Evolutionary conservation across 2,113 vertebrate genomes (phyloP).

Genomic region (Macrotus californicus): DNA sequence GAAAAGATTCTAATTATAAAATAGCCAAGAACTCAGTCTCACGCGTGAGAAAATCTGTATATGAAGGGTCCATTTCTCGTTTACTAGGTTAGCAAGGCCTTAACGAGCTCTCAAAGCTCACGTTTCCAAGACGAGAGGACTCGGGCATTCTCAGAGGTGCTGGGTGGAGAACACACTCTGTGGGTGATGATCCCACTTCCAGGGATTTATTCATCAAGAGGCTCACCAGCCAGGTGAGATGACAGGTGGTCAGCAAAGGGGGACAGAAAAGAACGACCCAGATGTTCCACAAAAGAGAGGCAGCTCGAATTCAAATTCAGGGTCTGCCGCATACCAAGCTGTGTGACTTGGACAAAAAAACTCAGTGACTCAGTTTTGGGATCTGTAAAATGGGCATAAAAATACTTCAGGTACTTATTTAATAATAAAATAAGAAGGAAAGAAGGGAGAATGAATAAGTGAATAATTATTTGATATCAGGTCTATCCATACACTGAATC

Average conservation of each 20-base stretch:
- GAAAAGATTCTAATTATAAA: neutral
- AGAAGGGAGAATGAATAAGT: neutral
- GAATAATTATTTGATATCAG: neutral
- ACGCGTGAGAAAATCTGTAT: neutral
- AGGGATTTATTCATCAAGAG: neutral
- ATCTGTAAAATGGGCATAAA: neutral
- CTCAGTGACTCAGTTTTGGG: neutral
- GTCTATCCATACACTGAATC: neutral
- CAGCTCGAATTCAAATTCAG: neutral
- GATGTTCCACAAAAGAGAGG: neutral
- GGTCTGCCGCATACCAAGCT: neutral
- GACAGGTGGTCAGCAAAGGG: too few relatives aligned
- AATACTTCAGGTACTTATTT: neutral
- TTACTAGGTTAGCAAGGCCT: neutral
- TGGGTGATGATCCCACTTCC: neutral
- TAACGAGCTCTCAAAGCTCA: neutral
- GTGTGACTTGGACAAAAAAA: neutral
- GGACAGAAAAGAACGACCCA: neutral
- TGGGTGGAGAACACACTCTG: neutral
- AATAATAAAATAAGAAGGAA: neutral
- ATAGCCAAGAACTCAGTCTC: neutral
- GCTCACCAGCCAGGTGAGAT: neutral
- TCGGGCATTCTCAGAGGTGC: rapidly evolving
- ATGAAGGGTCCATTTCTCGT: neutral
- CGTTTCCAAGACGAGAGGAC: neutral